Conservation (phyloP, 92 coral and sea anemone species). For the Actinostola sp. region DNA sequence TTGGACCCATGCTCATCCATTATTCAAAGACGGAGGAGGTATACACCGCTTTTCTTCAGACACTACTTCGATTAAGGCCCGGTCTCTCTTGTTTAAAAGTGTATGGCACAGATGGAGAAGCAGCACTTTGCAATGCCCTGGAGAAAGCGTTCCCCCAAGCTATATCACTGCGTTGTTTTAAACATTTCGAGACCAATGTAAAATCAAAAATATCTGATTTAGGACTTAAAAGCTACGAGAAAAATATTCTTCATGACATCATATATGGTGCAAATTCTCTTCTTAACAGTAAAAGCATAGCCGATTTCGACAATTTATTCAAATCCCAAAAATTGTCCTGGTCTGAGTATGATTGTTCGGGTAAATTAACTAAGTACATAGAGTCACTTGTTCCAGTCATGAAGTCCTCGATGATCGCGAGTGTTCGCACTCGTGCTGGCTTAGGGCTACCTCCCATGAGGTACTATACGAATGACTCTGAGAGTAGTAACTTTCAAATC, state of each 20-base stretch:
- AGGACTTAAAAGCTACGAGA: neutral
- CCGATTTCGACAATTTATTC: constrained; percentile 32
- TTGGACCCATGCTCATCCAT: constrained; percentile 53
- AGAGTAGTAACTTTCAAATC: constrained; percentile 45
- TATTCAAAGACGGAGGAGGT: constrained; percentile 40
- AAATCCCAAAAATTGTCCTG: too few relatives aligned
- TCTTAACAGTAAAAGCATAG: constrained; percentile 15
- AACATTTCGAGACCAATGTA: constrained; percentile 37
- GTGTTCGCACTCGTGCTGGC: constrained; percentile 43
- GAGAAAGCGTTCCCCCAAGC: constrained; percentile 24
- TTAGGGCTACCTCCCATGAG: constrained; percentile 44
- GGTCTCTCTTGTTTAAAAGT: constrained; percentile 28
- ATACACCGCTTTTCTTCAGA: constrained; percentile 33
- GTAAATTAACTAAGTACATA: constrained; percentile 31
- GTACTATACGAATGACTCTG: constrained; percentile 53
- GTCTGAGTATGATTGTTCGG: constrained; percentile 30
- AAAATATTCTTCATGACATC: constrained; percentile 26
- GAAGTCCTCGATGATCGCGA: constrained; percentile 56
- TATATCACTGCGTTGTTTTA: constrained; percentile 43
- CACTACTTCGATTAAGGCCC: constrained; percentile 35
- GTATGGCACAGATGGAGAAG: constrained; percentile 52
- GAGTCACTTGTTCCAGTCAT: constrained; percentile 27
- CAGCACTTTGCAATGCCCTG: constrained; percentile 41
- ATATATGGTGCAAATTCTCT: constrained; percentile 25
- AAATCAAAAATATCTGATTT: neutral